These are phyloP conservation scores for Lichenostomus cassidix DNA, from an alignment of 2,113 vertebrate genomes.

Conservation along the genomic window DNA sequence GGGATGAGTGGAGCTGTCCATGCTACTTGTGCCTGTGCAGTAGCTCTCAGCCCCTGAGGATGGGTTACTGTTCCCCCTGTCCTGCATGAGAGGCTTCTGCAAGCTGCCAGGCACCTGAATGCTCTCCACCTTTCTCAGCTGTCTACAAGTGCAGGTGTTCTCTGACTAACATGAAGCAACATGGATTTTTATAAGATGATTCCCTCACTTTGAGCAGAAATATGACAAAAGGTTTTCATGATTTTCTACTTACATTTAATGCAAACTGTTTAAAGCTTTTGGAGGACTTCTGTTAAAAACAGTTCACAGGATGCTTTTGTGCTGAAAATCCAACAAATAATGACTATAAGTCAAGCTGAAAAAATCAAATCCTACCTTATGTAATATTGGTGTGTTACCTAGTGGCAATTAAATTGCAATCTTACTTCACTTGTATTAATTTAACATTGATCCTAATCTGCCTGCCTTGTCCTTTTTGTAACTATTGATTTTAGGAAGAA, in stretches of 20 bases:
- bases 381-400: background rate
- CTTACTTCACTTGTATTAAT: background rate
- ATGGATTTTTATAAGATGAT: background rate
- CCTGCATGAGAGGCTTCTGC: background rate
- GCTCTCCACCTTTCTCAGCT: background rate
- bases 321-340: background rate
- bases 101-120: background rate
- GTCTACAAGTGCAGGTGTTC: background rate
- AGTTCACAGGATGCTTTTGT: background rate
- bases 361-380: background rate
- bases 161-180: background rate
- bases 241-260: background rate
- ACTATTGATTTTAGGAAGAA: background rate
- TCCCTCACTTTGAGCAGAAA: background rate
- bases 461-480: background rate
- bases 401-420: background rate
- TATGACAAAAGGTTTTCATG: background rate
- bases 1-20: background rate
- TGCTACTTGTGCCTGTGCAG: fast-evolving
- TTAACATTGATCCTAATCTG: background rate
- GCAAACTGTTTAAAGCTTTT: background rate
- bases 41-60: background rate
- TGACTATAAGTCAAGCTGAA: background rate
- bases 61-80: background rate
- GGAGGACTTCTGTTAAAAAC: background rate